Percentiles rank a stretch among this genome's conserved stretches.
phyloP scores from a whole-genome alignment of 2,113 vertebrate species.

The Tor tambroides region DNA sequence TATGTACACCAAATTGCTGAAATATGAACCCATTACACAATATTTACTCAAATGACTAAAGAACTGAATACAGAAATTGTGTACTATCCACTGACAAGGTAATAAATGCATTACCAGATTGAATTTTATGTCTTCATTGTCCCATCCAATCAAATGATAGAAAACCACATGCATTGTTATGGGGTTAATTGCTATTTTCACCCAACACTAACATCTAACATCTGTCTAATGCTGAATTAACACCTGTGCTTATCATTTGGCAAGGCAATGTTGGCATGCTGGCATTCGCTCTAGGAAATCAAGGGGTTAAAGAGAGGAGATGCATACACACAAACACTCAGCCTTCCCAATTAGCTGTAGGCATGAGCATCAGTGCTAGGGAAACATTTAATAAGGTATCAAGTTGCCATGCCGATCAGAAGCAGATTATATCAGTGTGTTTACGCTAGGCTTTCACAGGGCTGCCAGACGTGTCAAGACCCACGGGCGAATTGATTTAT shows the following conservation, averaged over 20 bases:
- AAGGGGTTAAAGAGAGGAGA: constrained; percentile 31
- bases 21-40: no score
- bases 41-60: not conserved
- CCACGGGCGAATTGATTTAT: constrained; percentile 57
- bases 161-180: not conserved
- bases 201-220: constrained; percentile 16
- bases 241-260: constrained; percentile 12
- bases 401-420: constrained; percentile 35
- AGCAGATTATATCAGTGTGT: constrained; percentile 52
- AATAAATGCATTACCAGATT: no score
- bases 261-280: constrained; percentile 7
- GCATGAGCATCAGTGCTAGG: constrained; percentile 13
- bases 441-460: constrained; percentile 37
- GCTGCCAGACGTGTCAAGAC: constrained; percentile 43
- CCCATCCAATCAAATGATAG: not conserved
- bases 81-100: not conserved
- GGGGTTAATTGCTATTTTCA: constrained; percentile 12
- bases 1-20: not conserved
- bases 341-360: constrained; percentile 36
- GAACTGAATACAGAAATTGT: not conserved
- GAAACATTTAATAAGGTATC: constrained; percentile 40
- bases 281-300: not conserved
- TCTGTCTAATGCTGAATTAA: constrained; percentile 14
- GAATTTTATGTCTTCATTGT: not conserved
- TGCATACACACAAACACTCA: constrained; percentile 17